Conservation (phyloP, 2,888 invertebrate species). For the Candidula unifasciata region DNA sequence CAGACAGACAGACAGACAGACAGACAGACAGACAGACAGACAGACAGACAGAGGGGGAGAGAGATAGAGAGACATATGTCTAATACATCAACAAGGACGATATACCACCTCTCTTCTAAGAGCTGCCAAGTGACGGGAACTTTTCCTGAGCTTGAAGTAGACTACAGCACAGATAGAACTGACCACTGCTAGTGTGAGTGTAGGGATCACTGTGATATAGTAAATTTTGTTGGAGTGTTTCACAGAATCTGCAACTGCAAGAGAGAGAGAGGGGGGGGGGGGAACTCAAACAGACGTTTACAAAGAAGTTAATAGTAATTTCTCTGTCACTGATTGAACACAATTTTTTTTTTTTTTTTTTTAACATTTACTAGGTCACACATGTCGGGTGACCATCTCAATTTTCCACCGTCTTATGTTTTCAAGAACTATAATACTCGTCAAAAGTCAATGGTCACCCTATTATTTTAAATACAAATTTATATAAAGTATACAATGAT, state of each 20-base stretch:
- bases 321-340: too few relatives aligned
- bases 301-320: too few relatives aligned
- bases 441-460: too few relatives aligned
- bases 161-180: conserved; percentile 43
- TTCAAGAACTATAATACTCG: too few relatives aligned
- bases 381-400: too few relatives aligned
- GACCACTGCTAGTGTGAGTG: conserved; percentile 25
- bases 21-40: not conserved
- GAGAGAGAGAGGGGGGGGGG: not conserved
- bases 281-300: too few relatives aligned
- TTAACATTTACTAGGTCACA: too few relatives aligned
- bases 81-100: not conserved
- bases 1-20: not conserved
- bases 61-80: too few relatives aligned
- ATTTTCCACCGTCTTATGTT: too few relatives aligned
- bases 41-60: not conserved
- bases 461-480: too few relatives aligned
- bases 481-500: too few relatives aligned
- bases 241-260: not conserved
- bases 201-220: conserved; percentile 47
- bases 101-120: conserved; percentile 42
- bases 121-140: not conserved
- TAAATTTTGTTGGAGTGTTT: conserved; percentile 39
- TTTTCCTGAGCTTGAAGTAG: conserved; percentile 28
- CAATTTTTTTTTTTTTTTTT: too few relatives aligned